Percentiles rank a stretch among this genome's conserved stretches.
phyloP scores from a whole-genome alignment of 2,888 invertebrate species.

The Euplexia lucipara region DNA sequence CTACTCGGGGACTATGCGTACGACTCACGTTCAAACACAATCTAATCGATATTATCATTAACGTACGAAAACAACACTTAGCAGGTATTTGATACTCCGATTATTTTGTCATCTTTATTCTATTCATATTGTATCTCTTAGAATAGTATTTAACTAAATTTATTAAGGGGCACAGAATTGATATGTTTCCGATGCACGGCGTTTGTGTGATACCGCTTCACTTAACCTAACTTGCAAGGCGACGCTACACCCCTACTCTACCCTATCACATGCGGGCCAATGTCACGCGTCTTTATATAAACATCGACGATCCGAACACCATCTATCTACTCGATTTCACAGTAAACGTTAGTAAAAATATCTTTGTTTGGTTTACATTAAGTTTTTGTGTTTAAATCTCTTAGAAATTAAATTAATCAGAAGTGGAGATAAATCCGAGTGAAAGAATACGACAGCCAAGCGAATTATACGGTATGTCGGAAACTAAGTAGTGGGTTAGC shows the following conservation, averaged over 20 bases:
- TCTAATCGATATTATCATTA: slow-evolving; percentile 79
- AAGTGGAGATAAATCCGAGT: slow-evolving; percentile 71
- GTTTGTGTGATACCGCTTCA: slow-evolving; percentile 92
- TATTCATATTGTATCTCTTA: slow-evolving; percentile 90
- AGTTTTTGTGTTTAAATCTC: slow-evolving; percentile 62
- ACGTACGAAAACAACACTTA: slow-evolving; percentile 89
- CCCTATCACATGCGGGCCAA: slow-evolving; percentile 89
- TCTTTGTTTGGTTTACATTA: slow-evolving; percentile 66
- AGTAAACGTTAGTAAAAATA: slow-evolving; percentile 85
- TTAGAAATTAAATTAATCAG: slow-evolving; percentile 67
- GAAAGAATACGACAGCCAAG: slow-evolving; percentile 76
- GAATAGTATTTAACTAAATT: slow-evolving; percentile 89
- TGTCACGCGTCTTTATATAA: slow-evolving; percentile 84
- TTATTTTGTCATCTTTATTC: slow-evolving; percentile 87
- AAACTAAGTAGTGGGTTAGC: slow-evolving; percentile 81
- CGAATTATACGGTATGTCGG: slow-evolving; percentile 71
- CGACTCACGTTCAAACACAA: slow-evolving; percentile 77
- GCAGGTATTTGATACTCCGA: slow-evolving; percentile 89
- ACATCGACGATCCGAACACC: slow-evolving; percentile 77
- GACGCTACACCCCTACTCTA: slow-evolving; percentile 88
- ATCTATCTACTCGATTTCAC: slow-evolving; percentile 85
- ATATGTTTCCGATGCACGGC: slow-evolving; percentile 95
- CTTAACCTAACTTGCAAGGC: slow-evolving; percentile 91
- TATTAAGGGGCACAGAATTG: slow-evolving; percentile 95
- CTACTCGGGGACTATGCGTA: slow-evolving; percentile 83